Percentiles rank a stretch among this genome's conserved stretches.
Evolutionary conservation across 2,888 invertebrate species (phyloP).

Genomic region (Drosophila formosana): DNA sequence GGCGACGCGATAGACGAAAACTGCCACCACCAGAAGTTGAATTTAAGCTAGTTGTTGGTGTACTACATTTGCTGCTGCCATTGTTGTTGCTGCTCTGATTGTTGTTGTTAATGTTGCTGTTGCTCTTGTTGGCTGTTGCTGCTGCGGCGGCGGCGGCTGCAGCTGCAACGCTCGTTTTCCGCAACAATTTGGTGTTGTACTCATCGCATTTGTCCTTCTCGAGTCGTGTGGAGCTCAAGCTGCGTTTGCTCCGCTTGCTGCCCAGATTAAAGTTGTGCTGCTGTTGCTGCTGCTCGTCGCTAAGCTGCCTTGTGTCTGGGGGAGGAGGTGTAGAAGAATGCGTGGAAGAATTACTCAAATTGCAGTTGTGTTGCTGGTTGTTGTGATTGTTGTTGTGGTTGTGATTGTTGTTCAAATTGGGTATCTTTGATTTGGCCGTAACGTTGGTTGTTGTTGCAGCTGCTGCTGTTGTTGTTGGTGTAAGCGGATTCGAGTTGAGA

Average conservation of each 20-base stretch:
- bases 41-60: conserved; percentile 37
- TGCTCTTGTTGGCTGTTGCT: conserved; percentile 23
- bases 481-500: conserved; percentile 81
- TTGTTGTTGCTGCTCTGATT: conserved; percentile 46
- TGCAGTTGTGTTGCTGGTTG: conserved; percentile 41
- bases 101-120: conserved; percentile 26
- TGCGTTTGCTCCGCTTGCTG: conserved; percentile 84
- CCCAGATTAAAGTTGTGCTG: conserved; percentile 59
- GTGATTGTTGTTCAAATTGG: conserved; percentile 49
- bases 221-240: conserved; percentile 85
- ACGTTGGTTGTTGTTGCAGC: conserved; percentile 22
- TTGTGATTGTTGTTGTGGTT: conserved; percentile 33
- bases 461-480: conserved; percentile 34
- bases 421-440: conserved; percentile 58
- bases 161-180: conserved; percentile 76
- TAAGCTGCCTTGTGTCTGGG: conserved; percentile 83
- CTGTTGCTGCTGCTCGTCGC: conserved; percentile 52
- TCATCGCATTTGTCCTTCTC: conserved; percentile 85
- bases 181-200: conserved; percentile 84
- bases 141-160: conserved; percentile 54
- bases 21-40: conserved; percentile 49
- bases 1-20: conserved; percentile 67
- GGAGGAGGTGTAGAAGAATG: conserved; percentile 38
- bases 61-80: conserved; percentile 32
- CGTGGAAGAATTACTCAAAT: conserved; percentile 69